Conservation (phyloP, 2,888 invertebrate species). For the Danaus chrysippus region DNA sequence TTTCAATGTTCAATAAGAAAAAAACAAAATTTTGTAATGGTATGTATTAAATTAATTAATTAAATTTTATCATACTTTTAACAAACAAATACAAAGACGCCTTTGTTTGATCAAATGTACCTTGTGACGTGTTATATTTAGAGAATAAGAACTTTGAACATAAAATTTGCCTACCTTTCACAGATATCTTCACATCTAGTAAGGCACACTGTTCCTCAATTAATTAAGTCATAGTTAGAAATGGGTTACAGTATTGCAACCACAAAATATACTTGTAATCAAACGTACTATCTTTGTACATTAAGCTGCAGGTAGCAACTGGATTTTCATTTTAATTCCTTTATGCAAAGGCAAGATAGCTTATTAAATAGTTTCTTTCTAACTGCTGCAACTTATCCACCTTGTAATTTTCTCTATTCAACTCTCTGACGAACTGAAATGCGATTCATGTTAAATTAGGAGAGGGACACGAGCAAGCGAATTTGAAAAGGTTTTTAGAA, state of each 20-base stretch:
- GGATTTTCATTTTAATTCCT: slow-evolving; percentile 37
- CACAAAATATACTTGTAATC: slow-evolving; percentile 23
- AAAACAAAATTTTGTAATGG: background rate
- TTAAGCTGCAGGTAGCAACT: slow-evolving; percentile 37
- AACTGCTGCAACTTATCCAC: slow-evolving; percentile 48
- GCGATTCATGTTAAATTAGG: slow-evolving; percentile 33
- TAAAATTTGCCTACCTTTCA: background rate
- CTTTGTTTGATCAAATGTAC: too few species aligned
- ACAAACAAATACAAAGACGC: background rate
- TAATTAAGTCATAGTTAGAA: slow-evolving; percentile 2
- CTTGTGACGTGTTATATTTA: background rate
- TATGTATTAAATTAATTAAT: background rate
- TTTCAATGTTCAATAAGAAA: background rate
- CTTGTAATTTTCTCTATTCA: slow-evolving; percentile 58
- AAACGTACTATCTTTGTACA: slow-evolving; percentile 30
- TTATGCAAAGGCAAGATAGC: slow-evolving; percentile 17
- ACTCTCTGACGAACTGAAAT: slow-evolving; percentile 32
- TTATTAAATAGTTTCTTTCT: slow-evolving; percentile 64
- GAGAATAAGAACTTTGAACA: background rate
- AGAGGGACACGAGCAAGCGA: slow-evolving; percentile 25
- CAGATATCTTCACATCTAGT: background rate
- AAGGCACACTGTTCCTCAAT: background rate
- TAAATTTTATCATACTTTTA: background rate
- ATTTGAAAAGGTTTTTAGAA: slow-evolving; percentile 24
- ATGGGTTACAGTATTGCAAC: slow-evolving; percentile 3